phyloP scores from a whole-genome alignment of 2,888 invertebrate species.

The Melanchra persicariae region DNA sequence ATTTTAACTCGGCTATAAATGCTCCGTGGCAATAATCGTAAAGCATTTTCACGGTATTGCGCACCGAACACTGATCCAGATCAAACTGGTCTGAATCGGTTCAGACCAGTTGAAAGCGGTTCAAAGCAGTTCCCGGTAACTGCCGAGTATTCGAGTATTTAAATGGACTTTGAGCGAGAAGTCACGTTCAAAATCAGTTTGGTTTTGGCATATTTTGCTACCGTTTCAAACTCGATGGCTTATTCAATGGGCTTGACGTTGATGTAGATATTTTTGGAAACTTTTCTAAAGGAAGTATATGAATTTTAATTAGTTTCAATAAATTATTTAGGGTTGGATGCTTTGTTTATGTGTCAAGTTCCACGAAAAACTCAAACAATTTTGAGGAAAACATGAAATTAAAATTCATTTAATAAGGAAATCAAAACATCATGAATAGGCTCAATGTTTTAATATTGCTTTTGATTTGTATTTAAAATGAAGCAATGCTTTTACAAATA shows the following conservation, averaged over 20 bases:
- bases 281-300: not conserved
- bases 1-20: slow-evolving; percentile 83
- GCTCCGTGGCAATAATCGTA: slow-evolving; percentile 81
- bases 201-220: slow-evolving; percentile 50
- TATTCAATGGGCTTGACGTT: slow-evolving; percentile 20
- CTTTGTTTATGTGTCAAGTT: not conserved
- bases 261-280: slow-evolving; percentile 15
- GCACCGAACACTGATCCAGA: slow-evolving; percentile 73
- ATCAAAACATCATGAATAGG: slow-evolving; percentile 15
- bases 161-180: slow-evolving; percentile 56
- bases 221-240: slow-evolving; percentile 19
- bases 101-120: slow-evolving; percentile 66
- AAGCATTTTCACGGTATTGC: slow-evolving; percentile 82
- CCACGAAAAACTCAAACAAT: not conserved
- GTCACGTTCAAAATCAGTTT: slow-evolving; percentile 60
- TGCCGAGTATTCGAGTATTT: slow-evolving; percentile 62
- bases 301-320: slow-evolving; percentile 19
- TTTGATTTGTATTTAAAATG: slow-evolving; percentile 1
- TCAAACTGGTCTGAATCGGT: slow-evolving; percentile 72
- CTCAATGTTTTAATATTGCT: slow-evolving; percentile 4
- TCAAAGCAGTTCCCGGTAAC: slow-evolving; percentile 58
- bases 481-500: not conserved
- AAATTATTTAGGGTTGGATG: not conserved
- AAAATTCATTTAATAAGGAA: not conserved
- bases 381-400: not conserved